Evolutionary conservation across 2,797 vertebrate genomes (phyloP).

Genomic region (Sciurus carolinensis): DNA sequence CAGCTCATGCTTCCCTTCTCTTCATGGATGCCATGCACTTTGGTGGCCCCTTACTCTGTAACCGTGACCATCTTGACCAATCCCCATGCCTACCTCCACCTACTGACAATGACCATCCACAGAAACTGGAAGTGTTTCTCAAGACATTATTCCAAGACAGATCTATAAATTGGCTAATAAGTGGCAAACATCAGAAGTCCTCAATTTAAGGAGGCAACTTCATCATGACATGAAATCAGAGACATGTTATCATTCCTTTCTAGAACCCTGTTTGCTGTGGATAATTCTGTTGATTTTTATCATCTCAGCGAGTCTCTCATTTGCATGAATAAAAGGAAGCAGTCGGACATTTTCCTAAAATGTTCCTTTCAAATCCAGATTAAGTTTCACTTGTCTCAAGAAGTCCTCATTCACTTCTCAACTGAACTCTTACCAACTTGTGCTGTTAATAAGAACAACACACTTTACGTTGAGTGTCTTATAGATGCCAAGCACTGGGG

Average conservation of each 20-base stretch:
- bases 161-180: not conserved
- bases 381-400: slow-evolving; percentile 12
- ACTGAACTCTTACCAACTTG: not conserved
- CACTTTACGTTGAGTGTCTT: not conserved
- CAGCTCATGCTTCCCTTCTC: not conserved
- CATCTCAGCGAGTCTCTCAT: slow-evolving; percentile 15
- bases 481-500: not conserved
- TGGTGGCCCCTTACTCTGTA: not conserved
- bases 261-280: not conserved
- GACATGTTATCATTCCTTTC: not conserved
- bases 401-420: not conserved
- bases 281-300: not conserved
- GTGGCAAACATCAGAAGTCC: not conserved
- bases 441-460: not conserved
- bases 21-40: not conserved
- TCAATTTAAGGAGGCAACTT: not conserved
- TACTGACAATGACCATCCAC: not conserved
- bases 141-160: slow-evolving; percentile 32
- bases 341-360: slow-evolving; percentile 38
- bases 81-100: fast-evolving
- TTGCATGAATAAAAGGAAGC: not conserved
- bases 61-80: not conserved
- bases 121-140: not conserved
- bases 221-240: not conserved
- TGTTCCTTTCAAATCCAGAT: not conserved